phyloP scores from a whole-genome alignment of 2,113 vertebrate genomes.

The Chaetodon auriga region DNA sequence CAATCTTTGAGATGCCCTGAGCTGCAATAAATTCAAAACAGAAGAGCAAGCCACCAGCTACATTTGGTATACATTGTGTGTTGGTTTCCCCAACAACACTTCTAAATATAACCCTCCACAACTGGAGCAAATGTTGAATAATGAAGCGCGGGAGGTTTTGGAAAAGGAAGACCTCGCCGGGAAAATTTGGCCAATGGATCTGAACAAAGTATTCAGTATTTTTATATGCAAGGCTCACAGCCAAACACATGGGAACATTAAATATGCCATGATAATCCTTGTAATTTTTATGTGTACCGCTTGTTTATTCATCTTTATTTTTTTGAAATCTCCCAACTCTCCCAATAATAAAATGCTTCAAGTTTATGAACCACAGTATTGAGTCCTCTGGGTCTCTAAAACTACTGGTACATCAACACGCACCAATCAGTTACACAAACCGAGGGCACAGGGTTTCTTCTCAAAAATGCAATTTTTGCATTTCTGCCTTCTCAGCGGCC shows the following conservation, averaged over 20 bases:
- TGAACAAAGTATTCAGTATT: conserved; percentile 19
- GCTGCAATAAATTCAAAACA: conserved; percentile 3
- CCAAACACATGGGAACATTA: conserved; percentile 20
- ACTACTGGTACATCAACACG: conserved; percentile 17
- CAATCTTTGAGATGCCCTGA: background rate
- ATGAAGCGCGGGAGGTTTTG: conserved; percentile 55
- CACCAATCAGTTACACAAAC: background rate
- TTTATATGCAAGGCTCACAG: conserved; percentile 5
- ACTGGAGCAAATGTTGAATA: conserved; percentile 80
- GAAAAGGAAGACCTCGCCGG: conserved; percentile 31
- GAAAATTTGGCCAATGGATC: conserved; percentile 27
- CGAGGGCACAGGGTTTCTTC: background rate
- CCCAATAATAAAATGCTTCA: background rate
- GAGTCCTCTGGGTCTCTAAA: background rate
- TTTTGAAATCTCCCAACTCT: background rate
- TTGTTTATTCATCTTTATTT: background rate
- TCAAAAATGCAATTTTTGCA: conserved; percentile 6
- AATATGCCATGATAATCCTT: background rate
- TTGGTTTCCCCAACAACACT: conserved; percentile 75
- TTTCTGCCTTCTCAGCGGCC: conserved; percentile 21
- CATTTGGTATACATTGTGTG: conserved; percentile 40
- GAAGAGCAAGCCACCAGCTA: conserved; percentile 17
- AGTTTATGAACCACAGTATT: background rate
- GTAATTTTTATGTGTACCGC: no score
- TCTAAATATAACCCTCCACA: conserved; percentile 74